Base-by-base conservation (phyloP, 2,888 invertebrate genomes). In the Lottia gigantea region DNA sequence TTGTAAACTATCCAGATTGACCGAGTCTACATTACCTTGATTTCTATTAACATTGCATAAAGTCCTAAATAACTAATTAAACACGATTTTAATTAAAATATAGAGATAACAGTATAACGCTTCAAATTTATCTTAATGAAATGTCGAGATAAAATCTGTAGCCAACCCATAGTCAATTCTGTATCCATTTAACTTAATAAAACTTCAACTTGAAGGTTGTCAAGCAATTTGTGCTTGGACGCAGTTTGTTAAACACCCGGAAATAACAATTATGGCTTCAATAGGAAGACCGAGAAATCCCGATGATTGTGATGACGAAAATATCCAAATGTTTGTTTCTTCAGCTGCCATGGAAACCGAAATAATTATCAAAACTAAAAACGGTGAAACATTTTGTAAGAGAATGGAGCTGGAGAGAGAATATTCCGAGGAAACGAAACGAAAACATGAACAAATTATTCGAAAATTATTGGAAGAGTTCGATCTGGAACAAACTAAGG, bases 401-500 rank as follows among this genome's bases (percentile, higher is more conserved):
- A 68, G 31, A n/a, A 62, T 47, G 62, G 67, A 68, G 62, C 62
- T 68, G 12, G 64, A 68, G 19, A 63, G 68, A 15, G 64, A 68
- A 49, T 68, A 68, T 49, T 68, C 68, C 2, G 68, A 68, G n/a
- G 46, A 62, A 26, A 68, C 68, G 26, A 68, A 68, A 49, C 31
- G 31, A 14, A 63, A 31, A 49, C 68, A 68, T 64, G 68, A 68
- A 40, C 46, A 49, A 19, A 49, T 68, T 15, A 62, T 68, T 25
- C 63, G 46, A 19, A 23, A 25, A 26, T 46, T 68, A 15, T 40
- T 68, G 40, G 26, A 63, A 16, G 64, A 68, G 31, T 68, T 68
- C n/a, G 68, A 68, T 64, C 46, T 68, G 2, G 68, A 68, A 23
- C 26, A 47, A n/a, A 68, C 68, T 6, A 68, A 68, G 64, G 68